phyloP scores from a whole-genome alignment of 1,140 invertebrate genomes.

The Neodiprion lecontei region DNA sequence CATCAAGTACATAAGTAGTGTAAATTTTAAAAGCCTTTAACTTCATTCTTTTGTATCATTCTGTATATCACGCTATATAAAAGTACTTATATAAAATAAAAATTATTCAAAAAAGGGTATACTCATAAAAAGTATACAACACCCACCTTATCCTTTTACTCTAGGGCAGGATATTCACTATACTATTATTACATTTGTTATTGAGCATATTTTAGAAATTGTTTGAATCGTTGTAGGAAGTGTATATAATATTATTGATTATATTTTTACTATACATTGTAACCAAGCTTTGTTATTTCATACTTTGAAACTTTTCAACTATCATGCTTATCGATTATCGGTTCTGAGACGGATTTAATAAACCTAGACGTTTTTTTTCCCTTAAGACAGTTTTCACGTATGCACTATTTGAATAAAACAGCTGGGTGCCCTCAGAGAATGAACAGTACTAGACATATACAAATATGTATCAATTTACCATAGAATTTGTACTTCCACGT shows the following conservation, averaged over 20 bases:
- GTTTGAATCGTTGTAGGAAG: slow-evolving; percentile 58
- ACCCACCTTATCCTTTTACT: slow-evolving; percentile 40
- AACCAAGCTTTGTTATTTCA: slow-evolving; percentile 30
- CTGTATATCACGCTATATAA: slow-evolving; percentile 45
- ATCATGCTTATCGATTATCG: neutral
- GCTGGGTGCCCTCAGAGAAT: too few species aligned
- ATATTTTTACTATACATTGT: slow-evolving; percentile 53
- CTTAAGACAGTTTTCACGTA: too few species aligned
- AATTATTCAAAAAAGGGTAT: slow-evolving; percentile 49
- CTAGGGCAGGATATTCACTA: slow-evolving; percentile 51
- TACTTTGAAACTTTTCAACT: neutral
- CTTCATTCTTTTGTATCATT: slow-evolving; percentile 19
- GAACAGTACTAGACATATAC: too few species aligned
- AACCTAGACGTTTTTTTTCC: neutral
- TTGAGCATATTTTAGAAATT: slow-evolving; percentile 61
- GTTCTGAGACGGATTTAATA: neutral
- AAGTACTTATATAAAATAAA: slow-evolving; percentile 52
- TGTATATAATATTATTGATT: slow-evolving; percentile 49
- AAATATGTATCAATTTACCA: too few species aligned
- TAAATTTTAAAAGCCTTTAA: slow-evolving; percentile 26
- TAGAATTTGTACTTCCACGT: too few species aligned
- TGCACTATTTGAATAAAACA: too few species aligned
- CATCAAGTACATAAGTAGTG: slow-evolving; percentile 2
- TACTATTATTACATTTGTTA: slow-evolving; percentile 54
- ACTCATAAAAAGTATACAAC: slow-evolving; percentile 50